These are phyloP conservation scores for Hirtodrosophila alboralis DNA, from an alignment of 2,888 invertebrate genomes.

Conservation along the genomic window DNA sequence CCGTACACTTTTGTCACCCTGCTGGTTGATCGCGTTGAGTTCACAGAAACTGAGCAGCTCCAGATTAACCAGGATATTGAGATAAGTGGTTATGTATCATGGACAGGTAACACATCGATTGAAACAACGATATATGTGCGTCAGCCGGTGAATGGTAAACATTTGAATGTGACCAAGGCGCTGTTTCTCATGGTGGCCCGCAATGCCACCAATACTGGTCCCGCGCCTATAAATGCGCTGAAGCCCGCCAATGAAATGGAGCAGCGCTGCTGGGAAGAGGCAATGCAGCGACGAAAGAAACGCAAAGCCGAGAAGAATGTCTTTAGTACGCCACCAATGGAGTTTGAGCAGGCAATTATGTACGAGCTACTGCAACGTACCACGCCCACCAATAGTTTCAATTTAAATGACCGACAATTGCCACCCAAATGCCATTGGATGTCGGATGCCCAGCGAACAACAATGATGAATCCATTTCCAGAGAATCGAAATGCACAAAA, in stretches of 20 bases:
- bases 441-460: conserved; percentile 85
- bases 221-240: conserved; percentile 86
- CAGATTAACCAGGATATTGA: conserved; percentile 87
- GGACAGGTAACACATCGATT: conserved; percentile 89
- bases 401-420: conserved; percentile 85
- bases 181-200: conserved; percentile 90
- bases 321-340: conserved; percentile 87
- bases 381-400: conserved; percentile 85
- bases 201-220: conserved; percentile 86
- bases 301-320: conserved; percentile 85
- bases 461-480: conserved; percentile 86
- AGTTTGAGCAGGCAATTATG: conserved; percentile 87
- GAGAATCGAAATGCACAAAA: conserved; percentile 90
- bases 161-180: conserved; percentile 85
- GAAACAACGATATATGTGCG: conserved; percentile 90
- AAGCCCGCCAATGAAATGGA: conserved; percentile 87
- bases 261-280: conserved; percentile 85
- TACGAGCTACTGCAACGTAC: conserved; percentile 88
- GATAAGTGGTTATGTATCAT: conserved; percentile 89
- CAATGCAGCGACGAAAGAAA: conserved; percentile 85
- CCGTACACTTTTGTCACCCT: conserved; percentile 90
- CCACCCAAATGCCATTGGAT: conserved; percentile 88
- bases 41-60: conserved; percentile 78
- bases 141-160: conserved; percentile 83
- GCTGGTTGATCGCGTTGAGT: conserved; percentile 89